Base-by-base conservation (phyloP, 1,140 invertebrate species). In the Drosophila bocqueti region DNA sequence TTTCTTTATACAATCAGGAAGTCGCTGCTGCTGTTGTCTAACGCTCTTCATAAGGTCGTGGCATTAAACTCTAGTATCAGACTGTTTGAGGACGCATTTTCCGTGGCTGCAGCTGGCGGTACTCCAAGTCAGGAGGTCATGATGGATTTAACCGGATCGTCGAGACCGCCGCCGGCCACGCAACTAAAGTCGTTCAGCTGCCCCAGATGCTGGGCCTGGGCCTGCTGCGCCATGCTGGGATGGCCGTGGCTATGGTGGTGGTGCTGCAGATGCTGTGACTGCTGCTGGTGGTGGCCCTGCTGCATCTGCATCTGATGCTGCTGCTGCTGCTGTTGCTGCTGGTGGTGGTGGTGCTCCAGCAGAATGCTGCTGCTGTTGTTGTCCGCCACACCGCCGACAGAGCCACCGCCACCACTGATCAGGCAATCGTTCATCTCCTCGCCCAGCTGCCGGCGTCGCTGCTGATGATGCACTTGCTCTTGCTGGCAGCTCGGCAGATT, bases 71-170 rank as follows among this genome's bases (percentile, higher is more conserved):
- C 91, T 71, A 92, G 69, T 72, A 92, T 90, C 47, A 92, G 73
- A 58, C 91, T 92, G 67, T 90, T 90, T 5, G 52, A 55, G 43
- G 77, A 63, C 42, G 76, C 58, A 50, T 38, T 77, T 11, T 78
- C 75, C 24, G 49, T n/a, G n/a, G 71, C 26, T 3, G 31, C 34
- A 21, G 40, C 43, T 18, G 73, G 46, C 26, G 61, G 31, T 10
- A 64, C 52, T 62, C 69, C 84, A 84, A 87, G 92, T 93, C 92
- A 93, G 79, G 92, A 93, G 31, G 92, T 93, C 89, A 93, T 92
- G 31, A 93, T 93, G 26, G 92, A 93, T 68, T 93, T 93, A 16
- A 93, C 91, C 0, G 92, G 89, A 54, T 93, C 92, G 21, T 93
- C 92, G 15, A 92, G 58, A 26, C 92, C 91, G 29, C 84, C 80